Evolutionary conservation across 2,797 vertebrate genomes (phyloP).

Genomic region (Spheniscus humboldti): DNA sequence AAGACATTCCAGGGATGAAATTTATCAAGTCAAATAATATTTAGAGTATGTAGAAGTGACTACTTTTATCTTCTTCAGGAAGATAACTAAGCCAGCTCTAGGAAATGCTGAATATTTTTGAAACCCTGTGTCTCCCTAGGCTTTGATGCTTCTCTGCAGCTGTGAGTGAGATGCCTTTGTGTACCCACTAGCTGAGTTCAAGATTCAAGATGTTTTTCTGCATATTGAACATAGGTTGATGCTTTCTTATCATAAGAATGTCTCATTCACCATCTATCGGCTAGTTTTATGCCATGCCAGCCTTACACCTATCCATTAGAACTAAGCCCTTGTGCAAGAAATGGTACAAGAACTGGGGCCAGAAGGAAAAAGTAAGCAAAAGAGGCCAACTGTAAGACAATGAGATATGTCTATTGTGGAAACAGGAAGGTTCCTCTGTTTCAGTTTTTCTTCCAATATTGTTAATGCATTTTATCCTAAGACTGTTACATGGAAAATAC

Average conservation of each 20-base stretch:
- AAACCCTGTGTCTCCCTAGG: not conserved
- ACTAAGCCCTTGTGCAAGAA: not conserved
- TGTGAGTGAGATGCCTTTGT: not conserved
- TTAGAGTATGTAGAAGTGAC: not conserved
- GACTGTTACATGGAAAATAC: not conserved
- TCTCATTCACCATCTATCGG: not conserved
- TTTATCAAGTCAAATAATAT: not conserved
- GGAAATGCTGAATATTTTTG: not conserved
- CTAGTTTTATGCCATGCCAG: not conserved
- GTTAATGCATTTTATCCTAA: not conserved
- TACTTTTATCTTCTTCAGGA: not conserved
- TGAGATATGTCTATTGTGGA: not conserved
- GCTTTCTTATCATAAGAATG: not conserved
- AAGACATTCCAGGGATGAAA: not conserved
- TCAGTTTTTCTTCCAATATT: not conserved
- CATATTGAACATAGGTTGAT: not conserved
- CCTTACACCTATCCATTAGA: not conserved
- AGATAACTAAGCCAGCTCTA: not conserved
- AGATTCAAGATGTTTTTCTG: not conserved
- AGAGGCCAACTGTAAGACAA: not conserved
- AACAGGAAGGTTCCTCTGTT: not conserved
- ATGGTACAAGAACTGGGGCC: not conserved
- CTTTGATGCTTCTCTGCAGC: not conserved
- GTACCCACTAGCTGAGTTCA: not conserved
- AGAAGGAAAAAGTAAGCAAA: not conserved